Percentiles rank a stretch among this genome's conserved stretches.
Conservation (phyloP, 2,888 invertebrate species). For the Drosophila lacicola region DNA sequence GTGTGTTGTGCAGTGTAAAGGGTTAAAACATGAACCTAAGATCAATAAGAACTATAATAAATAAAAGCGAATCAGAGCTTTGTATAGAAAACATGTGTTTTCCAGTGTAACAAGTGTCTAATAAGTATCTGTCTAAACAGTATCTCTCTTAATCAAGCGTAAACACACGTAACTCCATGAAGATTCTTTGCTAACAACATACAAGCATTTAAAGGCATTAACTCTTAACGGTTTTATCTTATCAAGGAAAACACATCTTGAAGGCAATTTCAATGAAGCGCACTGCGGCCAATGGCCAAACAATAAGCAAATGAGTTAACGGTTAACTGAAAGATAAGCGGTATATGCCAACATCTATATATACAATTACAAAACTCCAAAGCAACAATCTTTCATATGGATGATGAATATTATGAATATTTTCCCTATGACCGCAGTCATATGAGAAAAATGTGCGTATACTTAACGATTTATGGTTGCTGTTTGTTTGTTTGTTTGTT, state of each 20-base stretch:
- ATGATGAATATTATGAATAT: conserved; percentile 83
- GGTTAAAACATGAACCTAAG: not conserved
- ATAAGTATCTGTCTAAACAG: not conserved
- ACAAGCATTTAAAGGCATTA: conserved; percentile 2
- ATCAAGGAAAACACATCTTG: conserved; percentile 34
- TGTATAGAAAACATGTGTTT: not conserved
- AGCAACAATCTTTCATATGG: conserved; percentile 67
- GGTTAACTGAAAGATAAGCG: conserved; percentile 41
- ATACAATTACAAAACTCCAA: not conserved
- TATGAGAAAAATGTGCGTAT: conserved; percentile 83
- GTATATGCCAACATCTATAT: not conserved
- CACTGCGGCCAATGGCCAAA: conserved; percentile 44
- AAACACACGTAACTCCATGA: conserved; percentile 23
- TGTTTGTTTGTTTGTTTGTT: conserved; percentile 20
- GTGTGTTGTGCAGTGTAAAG: not conserved
- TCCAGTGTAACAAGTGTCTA: conserved; percentile 1
- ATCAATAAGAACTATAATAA: not conserved
- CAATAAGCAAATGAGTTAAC: conserved; percentile 62
- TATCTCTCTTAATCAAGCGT: conserved; percentile 6
- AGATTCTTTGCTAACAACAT: not conserved
- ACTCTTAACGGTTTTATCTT: conserved; percentile 43
- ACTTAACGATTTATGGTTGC: conserved; percentile 29
- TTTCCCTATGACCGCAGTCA: conserved; percentile 83
- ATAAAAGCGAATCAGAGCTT: not conserved
- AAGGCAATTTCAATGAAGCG: conserved; percentile 41